These are phyloP conservation scores for Dendrocincla fuliginosa DNA, from an alignment of 2,797 vertebrate genomes.

Conservation along the genomic window DNA sequence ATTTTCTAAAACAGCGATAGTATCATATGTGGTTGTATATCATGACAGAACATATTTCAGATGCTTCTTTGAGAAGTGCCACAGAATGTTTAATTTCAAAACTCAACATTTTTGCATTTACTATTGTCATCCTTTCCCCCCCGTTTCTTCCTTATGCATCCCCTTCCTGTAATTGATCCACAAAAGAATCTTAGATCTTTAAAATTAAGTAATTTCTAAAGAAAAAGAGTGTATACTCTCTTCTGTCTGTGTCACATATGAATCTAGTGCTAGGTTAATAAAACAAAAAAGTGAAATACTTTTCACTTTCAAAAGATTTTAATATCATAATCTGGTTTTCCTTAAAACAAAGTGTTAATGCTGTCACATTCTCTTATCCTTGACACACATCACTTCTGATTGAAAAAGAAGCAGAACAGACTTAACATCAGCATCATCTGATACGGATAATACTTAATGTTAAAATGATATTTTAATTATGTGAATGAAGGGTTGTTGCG, in stretches of 20 bases:
- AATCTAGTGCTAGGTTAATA: background rate
- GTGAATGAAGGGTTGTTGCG: background rate
- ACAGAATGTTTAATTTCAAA: slow-evolving; percentile 5
- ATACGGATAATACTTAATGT: background rate
- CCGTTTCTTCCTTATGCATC: background rate
- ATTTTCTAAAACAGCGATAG: slow-evolving; percentile 46
- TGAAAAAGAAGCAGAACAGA: background rate
- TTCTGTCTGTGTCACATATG: background rate
- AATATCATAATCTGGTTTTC: slow-evolving; percentile 47
- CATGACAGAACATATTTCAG: slow-evolving; percentile 31
- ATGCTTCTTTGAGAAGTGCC: background rate
- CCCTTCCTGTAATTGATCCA: background rate
- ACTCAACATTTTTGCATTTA: background rate
- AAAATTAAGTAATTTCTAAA: background rate
- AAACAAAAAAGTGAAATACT: background rate
- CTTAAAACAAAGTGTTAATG: slow-evolving; percentile 13
- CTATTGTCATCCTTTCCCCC: background rate
- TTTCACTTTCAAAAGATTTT: slow-evolving; percentile 30
- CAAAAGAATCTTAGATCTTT: background rate
- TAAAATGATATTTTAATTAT: background rate
- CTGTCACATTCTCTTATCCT: slow-evolving; percentile 11
- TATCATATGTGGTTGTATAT: slow-evolving; percentile 2
- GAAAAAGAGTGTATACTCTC: background rate
- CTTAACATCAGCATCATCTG: background rate
- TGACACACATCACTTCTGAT: background rate